phyloP scores from a whole-genome alignment of 2,113 vertebrate genomes.

The Coturnix japonica region DNA sequence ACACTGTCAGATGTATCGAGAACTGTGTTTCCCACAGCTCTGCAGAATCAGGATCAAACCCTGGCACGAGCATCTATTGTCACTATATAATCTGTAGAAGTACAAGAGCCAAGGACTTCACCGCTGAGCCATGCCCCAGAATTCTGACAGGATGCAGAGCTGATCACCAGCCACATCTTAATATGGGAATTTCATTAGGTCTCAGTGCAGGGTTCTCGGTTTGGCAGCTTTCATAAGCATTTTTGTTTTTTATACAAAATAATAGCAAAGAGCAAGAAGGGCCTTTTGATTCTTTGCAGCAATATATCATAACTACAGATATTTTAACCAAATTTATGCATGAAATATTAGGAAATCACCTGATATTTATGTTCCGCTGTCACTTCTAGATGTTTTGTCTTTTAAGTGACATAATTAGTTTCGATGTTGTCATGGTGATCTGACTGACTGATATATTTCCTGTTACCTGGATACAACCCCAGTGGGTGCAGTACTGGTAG shows the following conservation, averaged over 20 bases:
- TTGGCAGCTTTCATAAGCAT: neutral
- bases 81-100: neutral
- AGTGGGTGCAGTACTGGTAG: neutral
- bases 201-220: neutral
- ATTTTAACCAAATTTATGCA: neutral
- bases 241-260: neutral
- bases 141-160: neutral
- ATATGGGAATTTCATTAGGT: neutral
- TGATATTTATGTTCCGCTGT: constrained; percentile 3
- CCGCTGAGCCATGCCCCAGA: neutral
- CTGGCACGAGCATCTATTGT: neutral
- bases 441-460: neutral
- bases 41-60: neutral
- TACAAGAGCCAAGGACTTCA: neutral
- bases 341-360: neutral
- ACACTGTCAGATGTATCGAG: neutral
- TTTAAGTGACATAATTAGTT: neutral
- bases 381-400: neutral
- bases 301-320: neutral
- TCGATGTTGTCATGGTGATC: neutral
- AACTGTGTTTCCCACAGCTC: neutral
- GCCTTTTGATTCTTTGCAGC: neutral
- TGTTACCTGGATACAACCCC: neutral
- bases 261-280: neutral
- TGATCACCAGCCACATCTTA: neutral